Evolutionary conservation across 2,888 invertebrate species (phyloP), one percentile per base, ranked within the genome.

Genomic region (Temnothorax unifasciatus): DNA sequence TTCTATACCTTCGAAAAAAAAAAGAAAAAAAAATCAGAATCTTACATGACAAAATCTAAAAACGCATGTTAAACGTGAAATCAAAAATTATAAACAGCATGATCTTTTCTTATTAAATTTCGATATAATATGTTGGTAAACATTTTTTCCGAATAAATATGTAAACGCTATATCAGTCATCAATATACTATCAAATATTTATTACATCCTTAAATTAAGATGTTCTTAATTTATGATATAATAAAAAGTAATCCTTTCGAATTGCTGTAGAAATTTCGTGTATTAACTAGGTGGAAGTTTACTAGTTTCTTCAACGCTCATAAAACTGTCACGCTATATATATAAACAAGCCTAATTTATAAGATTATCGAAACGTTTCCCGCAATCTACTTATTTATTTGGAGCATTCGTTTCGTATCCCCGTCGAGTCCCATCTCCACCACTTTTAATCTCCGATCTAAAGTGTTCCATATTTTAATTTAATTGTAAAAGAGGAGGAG

Each of bases 401-500:
- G 0, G 8, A 71, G 9, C 18, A 71, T 59, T 68, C 59, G 47
- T 59, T 71, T 21, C 21, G 59, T 81, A 81, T 71, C 29, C 29
- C 29, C 71, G 47, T 18, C 13, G n/a, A 69, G 59, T 41, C 13
- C 18, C 13, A 79, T 59, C 79, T 47, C 25, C 29, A 9, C 18
- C 52, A 5, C 8, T 18, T 34, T 81, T 47, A 47, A 81, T 81
- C 73, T 71, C 18, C 18, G 34, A 71, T 71, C 59, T 61, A 79
- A 79, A 69, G 57, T 59, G 57, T 59, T 47, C 59, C 47, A 61
- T 50, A 71, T 71, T 25, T 50, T 59, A 61, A 71, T 71, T 71
- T 71, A 71, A 71, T 81, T 71, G 59, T 47, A 21, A 44, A 54
- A 34, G 15, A 3, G 15, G 11, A 3, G 15, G 6, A 15, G 4